Evolutionary conservation across 2,113 vertebrate genomes (phyloP).

Genomic region (Monarcha castaneiventris): DNA sequence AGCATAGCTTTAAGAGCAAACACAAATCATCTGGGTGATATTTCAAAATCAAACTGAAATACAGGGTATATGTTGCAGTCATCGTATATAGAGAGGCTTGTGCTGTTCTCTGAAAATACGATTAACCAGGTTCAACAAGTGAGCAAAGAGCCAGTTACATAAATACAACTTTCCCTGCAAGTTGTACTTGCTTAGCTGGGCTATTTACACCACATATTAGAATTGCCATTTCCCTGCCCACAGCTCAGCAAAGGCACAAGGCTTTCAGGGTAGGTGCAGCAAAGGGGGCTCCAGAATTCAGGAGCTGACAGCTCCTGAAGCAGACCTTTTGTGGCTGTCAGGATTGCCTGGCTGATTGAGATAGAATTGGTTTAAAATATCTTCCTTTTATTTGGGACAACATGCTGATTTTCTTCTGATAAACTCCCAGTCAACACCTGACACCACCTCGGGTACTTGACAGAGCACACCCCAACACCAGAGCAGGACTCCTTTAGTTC

Average conservation of each 20-base stretch:
- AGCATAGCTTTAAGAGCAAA: neutral
- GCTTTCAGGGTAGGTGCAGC: neutral
- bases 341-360: neutral
- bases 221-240: neutral
- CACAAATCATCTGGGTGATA: conserved; percentile 40
- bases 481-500: neutral
- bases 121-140: neutral
- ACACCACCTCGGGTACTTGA: too few species aligned
- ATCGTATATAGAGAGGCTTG: neutral
- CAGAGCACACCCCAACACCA: neutral
- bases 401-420: neutral
- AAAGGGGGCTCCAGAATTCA: neutral
- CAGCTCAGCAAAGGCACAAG: neutral
- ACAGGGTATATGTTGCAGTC: neutral
- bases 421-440: neutral
- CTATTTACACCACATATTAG: neutral
- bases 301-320: neutral
- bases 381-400: neutral
- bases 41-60: conserved; percentile 21
- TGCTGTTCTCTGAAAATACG: neutral
- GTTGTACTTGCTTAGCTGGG: neutral
- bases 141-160: neutral
- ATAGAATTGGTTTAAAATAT: neutral
- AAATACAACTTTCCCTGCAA: neutral
- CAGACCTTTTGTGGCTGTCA: neutral